A percentile compares a stretch with the other conserved stretches of the same genome.
These are phyloP conservation scores for Heloderma charlesbogerti DNA, from an alignment of 2,113 vertebrate genomes.

Conservation along the genomic window DNA sequence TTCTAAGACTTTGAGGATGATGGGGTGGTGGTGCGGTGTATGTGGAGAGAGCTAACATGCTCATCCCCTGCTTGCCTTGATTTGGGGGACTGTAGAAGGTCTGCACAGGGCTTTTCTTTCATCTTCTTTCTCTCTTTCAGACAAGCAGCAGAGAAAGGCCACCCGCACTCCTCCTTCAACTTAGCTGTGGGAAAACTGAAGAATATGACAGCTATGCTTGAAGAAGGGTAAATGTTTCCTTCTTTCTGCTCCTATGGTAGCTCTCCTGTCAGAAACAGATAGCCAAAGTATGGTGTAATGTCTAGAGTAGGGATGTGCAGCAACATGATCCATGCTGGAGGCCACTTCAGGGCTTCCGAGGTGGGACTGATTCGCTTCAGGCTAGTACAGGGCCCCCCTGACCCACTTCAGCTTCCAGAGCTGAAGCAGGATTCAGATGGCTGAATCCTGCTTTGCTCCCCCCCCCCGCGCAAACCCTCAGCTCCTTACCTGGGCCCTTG, in stretches of 20 bases:
- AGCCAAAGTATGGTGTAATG: neutral
- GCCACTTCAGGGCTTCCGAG: no score
- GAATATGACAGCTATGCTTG: constrained; percentile 34
- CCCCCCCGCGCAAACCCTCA: no score
- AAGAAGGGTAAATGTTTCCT: constrained; percentile 54
- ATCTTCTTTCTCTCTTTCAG: constrained; percentile 35
- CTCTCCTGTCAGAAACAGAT: neutral
- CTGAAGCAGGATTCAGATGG: no score
- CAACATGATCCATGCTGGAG: no score
- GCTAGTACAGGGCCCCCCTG: no score
- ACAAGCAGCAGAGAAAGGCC: constrained; percentile 59
- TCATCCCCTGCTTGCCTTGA: no score
- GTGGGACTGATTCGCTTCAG: no score
- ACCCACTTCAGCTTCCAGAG: no score
- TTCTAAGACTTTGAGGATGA: neutral
- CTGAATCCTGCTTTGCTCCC: no score
- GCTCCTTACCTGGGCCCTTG: no score
- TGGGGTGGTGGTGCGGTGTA: neutral
- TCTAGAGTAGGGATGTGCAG: neutral
- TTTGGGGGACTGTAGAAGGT: neutral
- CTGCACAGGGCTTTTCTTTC: neutral
- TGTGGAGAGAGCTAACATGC: no score
- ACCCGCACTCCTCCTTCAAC: constrained; percentile 68
- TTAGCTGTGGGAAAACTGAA: constrained; percentile 59
- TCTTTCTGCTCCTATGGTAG: neutral